Evolutionary conservation across 2,888 invertebrate genomes (phyloP).

Genomic region (Neoascia interrupta): DNA sequence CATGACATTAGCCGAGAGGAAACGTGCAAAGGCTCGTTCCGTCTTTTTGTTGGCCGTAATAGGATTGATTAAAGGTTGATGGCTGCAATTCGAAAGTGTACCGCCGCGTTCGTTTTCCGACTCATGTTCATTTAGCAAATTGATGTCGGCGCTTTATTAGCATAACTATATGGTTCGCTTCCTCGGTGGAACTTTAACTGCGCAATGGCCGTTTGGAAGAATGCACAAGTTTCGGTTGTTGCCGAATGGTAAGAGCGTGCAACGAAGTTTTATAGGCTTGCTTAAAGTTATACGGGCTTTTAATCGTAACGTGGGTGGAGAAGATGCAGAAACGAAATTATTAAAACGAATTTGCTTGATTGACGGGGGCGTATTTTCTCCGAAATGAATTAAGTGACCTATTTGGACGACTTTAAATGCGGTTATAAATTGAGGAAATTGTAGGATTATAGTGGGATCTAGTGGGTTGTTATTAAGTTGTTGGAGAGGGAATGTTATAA

Average conservation of each 20-base stretch:
- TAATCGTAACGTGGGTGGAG: conserved; percentile 28
- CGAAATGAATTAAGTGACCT: not conserved
- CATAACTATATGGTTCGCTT: conserved; percentile 40
- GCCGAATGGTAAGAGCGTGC: conserved; percentile 43
- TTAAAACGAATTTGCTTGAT: conserved; percentile 13
- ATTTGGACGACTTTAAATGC: too few relatives aligned
- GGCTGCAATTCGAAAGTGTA: conserved; percentile 60
- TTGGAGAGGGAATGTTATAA: too few relatives aligned
- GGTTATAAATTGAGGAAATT: too few relatives aligned
- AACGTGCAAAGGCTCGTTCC: conserved; percentile 39
- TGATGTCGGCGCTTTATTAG: conserved; percentile 65
- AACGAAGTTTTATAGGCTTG: conserved; percentile 61
- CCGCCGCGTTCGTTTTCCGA: conserved; percentile 14
- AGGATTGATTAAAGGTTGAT: conserved; percentile 61
- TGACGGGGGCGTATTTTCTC: conserved; percentile 13
- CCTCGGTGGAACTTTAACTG: conserved; percentile 7
- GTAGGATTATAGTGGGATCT: too few relatives aligned
- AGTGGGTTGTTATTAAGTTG: too few relatives aligned
- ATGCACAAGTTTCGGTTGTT: not conserved
- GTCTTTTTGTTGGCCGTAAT: conserved; percentile 30
- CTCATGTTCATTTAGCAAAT: conserved; percentile 64
- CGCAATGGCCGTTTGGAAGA: conserved; percentile 26
- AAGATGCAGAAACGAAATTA: not conserved
- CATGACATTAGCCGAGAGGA: conserved; percentile 58
- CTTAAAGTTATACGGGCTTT: conserved; percentile 64